Evolutionary conservation across 2,888 invertebrate genomes (phyloP).

Genomic region (Athalia circularis): DNA sequence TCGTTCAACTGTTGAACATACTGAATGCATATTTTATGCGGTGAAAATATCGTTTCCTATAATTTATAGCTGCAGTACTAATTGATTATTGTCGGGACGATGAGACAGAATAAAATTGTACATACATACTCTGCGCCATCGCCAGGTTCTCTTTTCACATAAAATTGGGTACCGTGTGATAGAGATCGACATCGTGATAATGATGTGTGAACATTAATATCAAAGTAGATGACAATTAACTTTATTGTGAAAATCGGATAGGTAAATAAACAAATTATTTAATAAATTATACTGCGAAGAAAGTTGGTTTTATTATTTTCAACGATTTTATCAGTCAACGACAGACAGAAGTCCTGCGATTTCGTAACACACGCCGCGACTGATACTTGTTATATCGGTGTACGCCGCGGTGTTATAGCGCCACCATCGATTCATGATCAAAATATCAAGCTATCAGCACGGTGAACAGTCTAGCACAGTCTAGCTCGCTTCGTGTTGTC

Average conservation of each 20-base stretch:
- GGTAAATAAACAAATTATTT: conserved; percentile 52
- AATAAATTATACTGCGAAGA: conserved; percentile 57
- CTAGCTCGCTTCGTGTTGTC: neutral
- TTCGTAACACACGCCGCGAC: too few species aligned
- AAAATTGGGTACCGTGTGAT: neutral
- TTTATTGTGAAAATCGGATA: conserved; percentile 53
- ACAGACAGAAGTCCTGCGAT: conserved; percentile 41
- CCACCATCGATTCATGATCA: too few species aligned
- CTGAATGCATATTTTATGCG: conserved; percentile 4
- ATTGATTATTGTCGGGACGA: neutral
- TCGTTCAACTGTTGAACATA: neutral
- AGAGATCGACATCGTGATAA: neutral
- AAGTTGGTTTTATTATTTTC: neutral
- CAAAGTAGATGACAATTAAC: conserved; percentile 27
- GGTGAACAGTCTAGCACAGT: too few species aligned
- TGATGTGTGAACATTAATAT: conserved; percentile 22
- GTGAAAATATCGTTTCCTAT: conserved; percentile 36
- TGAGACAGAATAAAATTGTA: conserved; percentile 24
- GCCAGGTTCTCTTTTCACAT: neutral
- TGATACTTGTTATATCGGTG: too few species aligned
- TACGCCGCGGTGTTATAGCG: too few species aligned
- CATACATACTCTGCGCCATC: conserved; percentile 4
- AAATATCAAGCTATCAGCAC: too few species aligned
- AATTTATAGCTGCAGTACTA: conserved; percentile 14
- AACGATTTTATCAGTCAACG: conserved; percentile 38